These are phyloP conservation scores for Onychostoma macrolepis DNA, from an alignment of 2,113 vertebrate species.

Conservation along the genomic window DNA sequence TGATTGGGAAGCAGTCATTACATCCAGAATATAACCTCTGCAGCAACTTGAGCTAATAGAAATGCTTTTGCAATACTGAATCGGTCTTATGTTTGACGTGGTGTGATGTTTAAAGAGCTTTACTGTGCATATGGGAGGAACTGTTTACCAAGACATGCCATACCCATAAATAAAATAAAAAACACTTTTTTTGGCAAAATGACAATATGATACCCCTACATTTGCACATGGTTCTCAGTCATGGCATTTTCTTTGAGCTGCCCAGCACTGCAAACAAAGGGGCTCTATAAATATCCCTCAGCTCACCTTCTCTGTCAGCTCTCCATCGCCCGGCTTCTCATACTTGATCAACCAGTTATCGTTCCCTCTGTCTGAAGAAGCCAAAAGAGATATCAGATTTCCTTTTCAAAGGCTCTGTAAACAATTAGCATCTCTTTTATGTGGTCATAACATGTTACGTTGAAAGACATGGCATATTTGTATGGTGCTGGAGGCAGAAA, in stretches of 20 bases:
- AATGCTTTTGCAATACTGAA: neutral
- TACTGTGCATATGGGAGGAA: neutral
- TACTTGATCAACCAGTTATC: constrained; percentile 98
- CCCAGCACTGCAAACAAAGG: constrained; percentile 10
- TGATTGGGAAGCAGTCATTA: neutral
- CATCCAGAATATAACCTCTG: neutral
- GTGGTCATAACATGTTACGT: neutral
- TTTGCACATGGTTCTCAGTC: neutral
- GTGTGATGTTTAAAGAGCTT: neutral
- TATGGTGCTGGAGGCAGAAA: neutral
- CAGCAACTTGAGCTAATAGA: too few relatives aligned
- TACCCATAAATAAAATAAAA: neutral
- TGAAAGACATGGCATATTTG: neutral
- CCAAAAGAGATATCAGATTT: constrained; percentile 33
- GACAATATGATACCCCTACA: neutral
- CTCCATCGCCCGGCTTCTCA: constrained; percentile 80
- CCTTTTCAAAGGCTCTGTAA: neutral
- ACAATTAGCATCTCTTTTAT: constrained; percentile 1
- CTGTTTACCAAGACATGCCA: neutral
- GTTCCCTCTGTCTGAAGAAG: constrained; percentile 89
- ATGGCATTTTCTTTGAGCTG: neutral
- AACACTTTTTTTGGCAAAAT: too few relatives aligned
- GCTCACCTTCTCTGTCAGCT: constrained; percentile 78
- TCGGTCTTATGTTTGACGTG: neutral
- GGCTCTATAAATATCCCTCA: constrained; percentile 3